Evolutionary conservation across 2,888 invertebrate species (phyloP).

Genomic region (Pristionchus japonicus): DNA sequence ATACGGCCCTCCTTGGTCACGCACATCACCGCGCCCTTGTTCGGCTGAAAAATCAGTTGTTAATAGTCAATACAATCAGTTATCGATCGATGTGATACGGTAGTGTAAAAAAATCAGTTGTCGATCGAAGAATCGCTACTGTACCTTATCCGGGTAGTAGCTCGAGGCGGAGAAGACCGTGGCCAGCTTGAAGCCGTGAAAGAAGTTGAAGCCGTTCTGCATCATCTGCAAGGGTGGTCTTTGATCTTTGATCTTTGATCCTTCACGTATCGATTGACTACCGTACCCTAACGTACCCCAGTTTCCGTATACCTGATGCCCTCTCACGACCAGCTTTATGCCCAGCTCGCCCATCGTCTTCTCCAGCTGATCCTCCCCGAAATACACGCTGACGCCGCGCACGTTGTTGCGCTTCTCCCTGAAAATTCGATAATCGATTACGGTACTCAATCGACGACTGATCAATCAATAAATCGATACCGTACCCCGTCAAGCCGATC

Average conservation of each 20-base stretch:
- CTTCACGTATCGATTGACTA: background rate
- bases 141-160: conserved; percentile 11
- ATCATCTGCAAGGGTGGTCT: background rate
- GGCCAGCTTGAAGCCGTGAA: background rate
- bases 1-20: background rate
- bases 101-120: background rate
- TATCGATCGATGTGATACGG: background rate
- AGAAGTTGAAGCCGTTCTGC: conserved; percentile 20
- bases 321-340: background rate
- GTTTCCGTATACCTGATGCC: background rate
- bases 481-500: conserved; percentile 52
- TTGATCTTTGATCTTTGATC: background rate
- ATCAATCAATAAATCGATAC: background rate
- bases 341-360: background rate
- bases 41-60: background rate
- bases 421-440: background rate
- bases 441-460: background rate
- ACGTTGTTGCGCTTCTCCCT: conserved; percentile 1
- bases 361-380: background rate
- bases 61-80: too few relatives aligned
- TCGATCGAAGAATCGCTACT: background rate
- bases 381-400: conserved; percentile 16
- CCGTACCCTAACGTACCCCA: background rate
- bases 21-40: background rate
- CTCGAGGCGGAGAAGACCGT: background rate